Evolutionary conservation across 2,888 invertebrate species (phyloP), one percentile per base, ranked within the genome.

Genomic region (Tromatobia lineatoria): DNA sequence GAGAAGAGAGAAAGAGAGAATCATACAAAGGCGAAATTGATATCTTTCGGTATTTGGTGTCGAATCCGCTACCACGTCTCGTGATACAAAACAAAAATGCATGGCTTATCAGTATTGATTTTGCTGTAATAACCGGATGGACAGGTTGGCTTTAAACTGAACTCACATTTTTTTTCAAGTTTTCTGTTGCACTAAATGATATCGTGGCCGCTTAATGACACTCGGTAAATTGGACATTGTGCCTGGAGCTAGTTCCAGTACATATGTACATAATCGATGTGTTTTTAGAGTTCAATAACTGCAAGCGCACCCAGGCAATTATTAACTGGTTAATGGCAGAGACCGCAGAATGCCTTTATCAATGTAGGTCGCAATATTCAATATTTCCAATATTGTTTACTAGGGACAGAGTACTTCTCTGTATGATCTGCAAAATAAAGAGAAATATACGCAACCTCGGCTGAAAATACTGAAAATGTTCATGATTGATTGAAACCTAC

Each of bases 231-330:
- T 67, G 67, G 47, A 67, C 47, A 67, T 67, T 42, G 11, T 15
- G 67, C 47, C 47, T 25, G 25, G n/a, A 67, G 45, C 47, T n/a
- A 23, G n/a, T 45, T 67, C 3, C 67, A n/a, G 23, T 67, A 20
- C 7, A 67, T 25, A n/a, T 18, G 8, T 20, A 10, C 10, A 38
- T 8, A 0, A 18, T 38, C 64, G 64, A 38, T 64, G 20, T 11
- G 64, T 67, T 67, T 67, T 45, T 67, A 23, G 47, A 67, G 67
- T 67, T 47, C 67, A 67, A 67, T 67, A 67, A 45, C 67, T 67
- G 47, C 45, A 45, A 42, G 45, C 11, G 45, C 66, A 67, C 45
- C 10, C 25, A 67, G 45, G 15, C 67, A 67, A 67, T 67, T 67
- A 67, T 67, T 47, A 67, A 25, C 8, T 23, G 47, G 45, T 67